Evolutionary conservation across 2,888 invertebrate genomes (phyloP).

Genomic region (Rotaria sp.): DNA sequence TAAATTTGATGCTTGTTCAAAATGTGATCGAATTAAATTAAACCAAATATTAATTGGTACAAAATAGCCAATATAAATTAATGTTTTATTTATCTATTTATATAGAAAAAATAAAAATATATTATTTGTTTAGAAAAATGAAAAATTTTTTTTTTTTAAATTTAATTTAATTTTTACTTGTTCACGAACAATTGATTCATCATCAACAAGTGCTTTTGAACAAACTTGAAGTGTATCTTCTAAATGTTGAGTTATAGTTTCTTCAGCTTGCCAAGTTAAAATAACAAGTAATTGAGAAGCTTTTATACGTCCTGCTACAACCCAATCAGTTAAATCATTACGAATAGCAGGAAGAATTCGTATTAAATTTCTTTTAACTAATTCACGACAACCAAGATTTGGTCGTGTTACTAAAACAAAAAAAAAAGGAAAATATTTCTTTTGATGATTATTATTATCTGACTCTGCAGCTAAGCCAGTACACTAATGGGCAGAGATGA

Average conservation of each 20-base stretch:
- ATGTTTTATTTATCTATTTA: conserved; percentile 63
- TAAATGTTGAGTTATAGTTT: conserved; percentile 66
- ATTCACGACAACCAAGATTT: conserved; percentile 73
- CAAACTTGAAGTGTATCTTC: conserved; percentile 60
- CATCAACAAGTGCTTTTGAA: conserved; percentile 65
- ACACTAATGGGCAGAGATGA: too few species aligned
- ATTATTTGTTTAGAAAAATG: neutral
- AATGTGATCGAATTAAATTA: conserved; percentile 58
- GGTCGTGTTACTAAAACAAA: conserved; percentile 65
- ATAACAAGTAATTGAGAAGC: conserved; percentile 69
- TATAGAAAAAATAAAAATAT: conserved; percentile 12
- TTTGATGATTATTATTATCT: too few species aligned
- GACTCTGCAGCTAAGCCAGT: too few species aligned
- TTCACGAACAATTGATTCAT: conserved; percentile 62
- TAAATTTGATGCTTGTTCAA: conserved; percentile 62
- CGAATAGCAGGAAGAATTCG: conserved; percentile 66
- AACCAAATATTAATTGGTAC: conserved; percentile 66
- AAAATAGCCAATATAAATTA: conserved; percentile 70
- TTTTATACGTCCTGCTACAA: conserved; percentile 64
- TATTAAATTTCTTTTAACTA: conserved; percentile 67
- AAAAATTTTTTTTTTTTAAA: too few species aligned
- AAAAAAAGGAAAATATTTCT: conserved; percentile 35
- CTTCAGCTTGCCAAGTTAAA: conserved; percentile 68
- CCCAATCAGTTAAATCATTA: conserved; percentile 71
- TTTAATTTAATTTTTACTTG: conserved; percentile 47